Base-by-base conservation (phyloP, 2,888 invertebrate genomes). In the Metalampra italica region DNA sequence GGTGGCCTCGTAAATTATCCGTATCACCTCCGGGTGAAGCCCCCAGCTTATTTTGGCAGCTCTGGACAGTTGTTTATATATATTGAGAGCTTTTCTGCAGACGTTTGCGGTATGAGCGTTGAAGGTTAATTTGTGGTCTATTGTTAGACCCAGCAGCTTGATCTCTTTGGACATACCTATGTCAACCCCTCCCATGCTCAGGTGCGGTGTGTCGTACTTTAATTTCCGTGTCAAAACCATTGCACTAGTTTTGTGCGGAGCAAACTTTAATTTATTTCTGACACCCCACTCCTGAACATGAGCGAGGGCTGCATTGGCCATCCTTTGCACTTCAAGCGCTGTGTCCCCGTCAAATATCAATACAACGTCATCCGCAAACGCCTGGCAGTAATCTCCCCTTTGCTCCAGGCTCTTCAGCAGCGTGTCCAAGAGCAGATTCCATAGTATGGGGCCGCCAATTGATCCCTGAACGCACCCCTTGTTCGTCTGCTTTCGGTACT, bases 341-440 rank as follows among this genome's bases (percentile, higher is more conserved):
- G 48, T 51, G 0, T 50, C 41, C 0, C 53, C 53, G 7, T 22
- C 38, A 15, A 57, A 48, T 0, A 53, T 37, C 2, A 57, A 38
- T 0, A 49, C 47, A 7, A 56, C 29, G 15, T 52, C 51, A n/a
- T 52, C 53, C 0, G 57, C 55, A 29, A 50, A 56, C 0, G 56
- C 53, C 22, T 56, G 56, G 12, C 47, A 45, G 43, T 53, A 45
- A 1, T 32, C 22, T 0, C 45, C 47, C 22, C 22, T 32, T 7
- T 13, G 1, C 7, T 38, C 45, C 5, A 51, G 47, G 1, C 34
- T 29, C n/a, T 41, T 32, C 7, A 53, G 39, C 0, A 53, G 46
- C 2, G 53, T 47, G 32, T 55, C 54, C n/a, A 55, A 38, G 0
- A 57, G 22, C 0, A 57, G 15, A 32, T 55, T 57, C 57, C 55